Conservation (phyloP, 2,113 vertebrate species). For the Chionis minor region DNA sequence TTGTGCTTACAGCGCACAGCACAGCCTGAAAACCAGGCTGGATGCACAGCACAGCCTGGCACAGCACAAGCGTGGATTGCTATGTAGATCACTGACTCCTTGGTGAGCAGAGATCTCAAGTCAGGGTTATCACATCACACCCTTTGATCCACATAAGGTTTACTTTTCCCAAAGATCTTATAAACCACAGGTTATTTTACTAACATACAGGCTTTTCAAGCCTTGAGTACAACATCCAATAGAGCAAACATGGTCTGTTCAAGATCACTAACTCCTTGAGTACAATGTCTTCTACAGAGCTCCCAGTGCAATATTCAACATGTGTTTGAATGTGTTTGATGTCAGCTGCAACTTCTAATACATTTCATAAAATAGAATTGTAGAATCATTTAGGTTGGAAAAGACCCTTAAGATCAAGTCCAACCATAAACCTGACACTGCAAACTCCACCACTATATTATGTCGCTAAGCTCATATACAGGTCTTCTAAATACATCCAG, state of each 20-base stretch:
- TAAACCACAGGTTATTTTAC: background rate
- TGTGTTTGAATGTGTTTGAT: background rate
- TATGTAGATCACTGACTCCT: background rate
- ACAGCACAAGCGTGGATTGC: background rate
- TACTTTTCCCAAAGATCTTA: background rate
- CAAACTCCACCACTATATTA: background rate
- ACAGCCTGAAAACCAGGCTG: background rate
- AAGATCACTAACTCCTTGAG: background rate
- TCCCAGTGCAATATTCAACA: background rate
- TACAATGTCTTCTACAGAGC: background rate
- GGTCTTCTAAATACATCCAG: background rate
- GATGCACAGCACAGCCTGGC: accelerated
- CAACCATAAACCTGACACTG: background rate
- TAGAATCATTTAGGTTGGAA: background rate
- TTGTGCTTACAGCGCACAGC: background rate
- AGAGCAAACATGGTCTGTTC: background rate
- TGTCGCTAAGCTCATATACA: background rate
- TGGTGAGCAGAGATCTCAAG: background rate
- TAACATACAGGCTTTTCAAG: background rate
- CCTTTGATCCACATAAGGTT: background rate
- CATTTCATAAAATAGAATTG: background rate
- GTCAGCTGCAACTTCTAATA: background rate
- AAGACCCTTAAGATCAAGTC: background rate
- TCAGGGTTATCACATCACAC: background rate
- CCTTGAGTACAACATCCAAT: background rate